A percentile compares a stretch with the other conserved stretches of the same genome.
Conservation (phyloP, 2,113 vertebrate genomes). For the Thinocorus orbignyianus region DNA sequence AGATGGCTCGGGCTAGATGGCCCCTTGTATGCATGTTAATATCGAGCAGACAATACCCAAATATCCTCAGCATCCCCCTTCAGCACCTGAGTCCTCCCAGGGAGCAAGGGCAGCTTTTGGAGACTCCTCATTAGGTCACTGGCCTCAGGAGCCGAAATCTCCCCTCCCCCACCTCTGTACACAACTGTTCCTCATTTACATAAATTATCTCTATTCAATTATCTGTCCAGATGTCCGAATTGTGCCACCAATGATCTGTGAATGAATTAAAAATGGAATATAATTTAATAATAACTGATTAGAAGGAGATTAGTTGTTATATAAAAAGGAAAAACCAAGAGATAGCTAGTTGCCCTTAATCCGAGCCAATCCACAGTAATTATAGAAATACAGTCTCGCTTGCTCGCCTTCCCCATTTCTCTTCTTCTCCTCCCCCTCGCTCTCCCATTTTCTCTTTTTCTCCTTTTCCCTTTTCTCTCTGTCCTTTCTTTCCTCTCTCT, state of each 20-base stretch:
- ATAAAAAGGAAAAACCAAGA: conserved; percentile 86
- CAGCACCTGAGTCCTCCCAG: conserved; percentile 11
- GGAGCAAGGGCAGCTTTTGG: conserved; percentile 2
- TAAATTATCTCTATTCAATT: conserved; percentile 91
- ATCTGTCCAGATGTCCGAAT: conserved; percentile 95
- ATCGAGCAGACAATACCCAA: background rate
- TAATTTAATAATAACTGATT: conserved; percentile 95
- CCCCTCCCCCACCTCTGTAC: conserved; percentile 73
- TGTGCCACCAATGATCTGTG: conserved; percentile 87
- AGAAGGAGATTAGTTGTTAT: conserved; percentile 86
- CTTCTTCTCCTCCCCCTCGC: background rate
- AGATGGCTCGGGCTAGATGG: background rate
- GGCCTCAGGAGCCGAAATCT: conserved; percentile 25
- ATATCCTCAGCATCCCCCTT: background rate
- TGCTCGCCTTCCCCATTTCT: conserved; percentile 31
- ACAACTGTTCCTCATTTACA: conserved; percentile 91
- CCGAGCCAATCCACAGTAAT: conserved; percentile 81
- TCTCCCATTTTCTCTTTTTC: conserved; percentile 4
- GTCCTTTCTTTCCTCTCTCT: background rate
- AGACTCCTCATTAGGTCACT: conserved; percentile 60
- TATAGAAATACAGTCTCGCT: conserved; percentile 69
- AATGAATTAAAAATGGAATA: conserved; percentile 86
- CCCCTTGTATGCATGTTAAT: background rate
- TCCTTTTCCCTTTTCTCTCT: conserved; percentile 44
- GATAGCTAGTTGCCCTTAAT: conserved; percentile 85